Base-by-base conservation (phyloP, 92 coral and sea anemone genomes). In the Zoanthus solanderi region DNA sequence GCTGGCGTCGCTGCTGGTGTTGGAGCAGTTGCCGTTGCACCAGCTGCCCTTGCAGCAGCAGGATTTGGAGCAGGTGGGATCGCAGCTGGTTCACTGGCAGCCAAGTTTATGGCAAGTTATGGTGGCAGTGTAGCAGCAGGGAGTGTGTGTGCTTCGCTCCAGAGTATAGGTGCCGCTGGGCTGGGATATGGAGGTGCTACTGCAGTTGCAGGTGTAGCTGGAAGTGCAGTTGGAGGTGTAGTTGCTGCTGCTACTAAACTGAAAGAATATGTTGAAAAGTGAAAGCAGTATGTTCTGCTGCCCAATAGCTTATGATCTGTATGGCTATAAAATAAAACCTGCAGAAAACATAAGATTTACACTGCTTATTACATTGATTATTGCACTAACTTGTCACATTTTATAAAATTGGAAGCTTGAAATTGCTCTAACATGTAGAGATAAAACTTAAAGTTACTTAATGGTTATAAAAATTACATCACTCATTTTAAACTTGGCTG, bases 131-230 rank as follows among this genome's bases (percentile, higher is more conserved):
- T 87, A 11, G 92, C 92, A 15, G 6, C 91, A 44, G 91, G 91
- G 18, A 60, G 88, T 83, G 69, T 7, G 0, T 28, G 73, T 46
- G 82, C 91, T 8, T 48, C 15, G 5, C 88, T 83, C 13, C 91
- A 88, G 73, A 89, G 92, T 83, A 88, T 84, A 23, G 92, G 92
- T 1, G 84, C 80, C 1, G 72, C 88, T 45, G 92, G 92, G 12
- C 37, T 89, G n/a, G 71, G 92, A 12, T 5, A 1, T 37, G 72
- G 47, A 42, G 86, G 72, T 3, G 42, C 11, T 5, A 28, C 73
- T 13, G 87, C 86, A 32, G 75, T 87, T 67, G 90, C 79, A 23
- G 85, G 82, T 16, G 46, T 68, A 14, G 82, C 58, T 13, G 89
- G 44, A 29, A 82, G 86, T 47, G 57, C 10, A 14, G 60, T 78